Base-by-base conservation (phyloP, 2,888 invertebrate species). In the Operophtera brumata region DNA sequence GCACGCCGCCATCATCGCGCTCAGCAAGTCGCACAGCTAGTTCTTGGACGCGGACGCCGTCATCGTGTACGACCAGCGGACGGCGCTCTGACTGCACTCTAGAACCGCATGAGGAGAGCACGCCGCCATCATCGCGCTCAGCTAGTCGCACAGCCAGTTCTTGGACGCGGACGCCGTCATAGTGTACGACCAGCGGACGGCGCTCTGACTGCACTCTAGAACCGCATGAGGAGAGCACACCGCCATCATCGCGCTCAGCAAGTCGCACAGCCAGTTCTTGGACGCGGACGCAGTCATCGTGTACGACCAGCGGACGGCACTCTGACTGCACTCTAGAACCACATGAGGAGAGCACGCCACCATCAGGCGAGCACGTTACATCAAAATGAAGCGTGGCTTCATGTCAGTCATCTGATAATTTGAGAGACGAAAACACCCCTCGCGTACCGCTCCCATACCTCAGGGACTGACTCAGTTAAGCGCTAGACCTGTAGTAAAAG, bases 141-240 rank as follows among this genome's bases (percentile, higher is more conserved):
- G 89, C 77, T 94, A 94, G 82, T 95, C 94, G n/a, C 91, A 94
- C 70, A 93, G 93, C 73, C 90, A 90, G 75, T 91, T 94, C 71
- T 93, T 95, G 52, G 94, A 94, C 78, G 94, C 94, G 57, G 95
- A 95, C 82, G 95, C 95, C 1, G 94, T 95, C 60, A 94, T 96
- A 59, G 94, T 96, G 8, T 95, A 95, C 77, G 95, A 95, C 75
- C 95, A 96, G 86, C 87, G 95, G 63, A 96, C 95, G 30, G 95
- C 94, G 7, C 92, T 96, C 44, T 95, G 91, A 84, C 43, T 26
- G 26, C 10, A 9, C 32, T 9, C 45, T 10, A 94, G 87, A 95
- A 94, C 78, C 93, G 95, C 49, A 95, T 96, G 95, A 92, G 94
- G 64, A 95, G 93, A 94, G 75, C 95, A 95, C 85, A 95, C 95